Base-by-base conservation (phyloP, 2,113 vertebrate species). In the Tenebrosternarchus preto region DNA sequence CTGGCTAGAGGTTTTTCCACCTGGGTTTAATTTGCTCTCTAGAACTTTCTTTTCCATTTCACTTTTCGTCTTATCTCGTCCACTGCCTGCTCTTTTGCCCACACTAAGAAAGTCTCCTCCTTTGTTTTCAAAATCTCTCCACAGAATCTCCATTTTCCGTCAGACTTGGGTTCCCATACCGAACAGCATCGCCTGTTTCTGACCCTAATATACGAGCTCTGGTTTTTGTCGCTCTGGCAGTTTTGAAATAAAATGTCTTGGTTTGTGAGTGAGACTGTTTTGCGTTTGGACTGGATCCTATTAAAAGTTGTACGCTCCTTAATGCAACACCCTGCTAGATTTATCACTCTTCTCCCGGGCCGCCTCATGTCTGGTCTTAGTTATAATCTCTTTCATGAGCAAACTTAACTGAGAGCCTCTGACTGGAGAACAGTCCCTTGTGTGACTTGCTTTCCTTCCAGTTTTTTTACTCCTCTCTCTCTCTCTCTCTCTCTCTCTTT, bases 211-310 rank as follows among this genome's bases (percentile, higher is more conserved):
- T 93, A 89, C 89, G 88, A 84, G 93, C 89, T 94, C 94, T 96
- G 94, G 85, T 95, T 95, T 94, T 88, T 95, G 92, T 95, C 94
- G 95, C 86, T 83, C 87, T 89, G 92, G 89, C 90, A 90, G 92
- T 93, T 94, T 93, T 90, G 81, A 92, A 90, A 92, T 92, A 90
- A 57, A 92, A 91, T 89, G 91, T 90, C 92, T 92, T 87, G 82
- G 80, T 90, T 90, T 92, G 88, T 90, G 86, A 88, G 0, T 16
- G 81, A 87, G 90, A 87, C 89, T 92, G 88, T 86, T 94, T 95
- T 88, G 88, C 90, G 91, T 92, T 93, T 93, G 87, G 88, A 86
- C 90, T 90, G 87, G 90, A 90, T 93, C 90, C 88, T 90, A 92
- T 94, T 93, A 94, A 92, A 94, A 91, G 90, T 84, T 88, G 88